Evolutionary conservation across 2,888 invertebrate genomes (phyloP).

Genomic region (Melolontha melolontha): DNA sequence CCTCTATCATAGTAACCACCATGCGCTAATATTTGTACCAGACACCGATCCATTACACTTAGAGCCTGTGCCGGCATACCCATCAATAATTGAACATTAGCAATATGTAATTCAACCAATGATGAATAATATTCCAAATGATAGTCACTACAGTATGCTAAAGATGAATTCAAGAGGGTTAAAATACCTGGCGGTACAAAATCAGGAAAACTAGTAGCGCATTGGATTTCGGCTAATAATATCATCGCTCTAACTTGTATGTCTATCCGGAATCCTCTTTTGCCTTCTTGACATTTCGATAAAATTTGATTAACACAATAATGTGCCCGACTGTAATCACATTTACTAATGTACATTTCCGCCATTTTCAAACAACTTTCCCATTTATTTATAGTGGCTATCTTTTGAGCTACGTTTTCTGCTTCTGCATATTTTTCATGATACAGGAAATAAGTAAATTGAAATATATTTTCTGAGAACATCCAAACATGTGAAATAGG

Average conservation of each 20-base stretch:
- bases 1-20: constrained; percentile 86
- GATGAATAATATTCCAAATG: constrained; percentile 83
- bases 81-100: constrained; percentile 81
- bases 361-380: constrained; percentile 73
- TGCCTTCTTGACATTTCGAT: constrained; percentile 69
- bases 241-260: constrained; percentile 77
- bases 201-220: constrained; percentile 67
- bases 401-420: constrained; percentile 75
- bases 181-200: constrained; percentile 69
- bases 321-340: constrained; percentile 64
- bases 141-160: constrained; percentile 80
- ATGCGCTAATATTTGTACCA: constrained; percentile 81
- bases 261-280: constrained; percentile 68
- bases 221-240: constrained; percentile 76
- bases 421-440: constrained; percentile 78
- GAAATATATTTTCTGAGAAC: constrained; percentile 72
- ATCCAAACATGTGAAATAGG: constrained; percentile 76
- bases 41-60: constrained; percentile 70
- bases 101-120: constrained; percentile 81
- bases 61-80: constrained; percentile 83
- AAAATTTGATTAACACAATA: constrained; percentile 68
- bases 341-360: constrained; percentile 70
- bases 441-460: constrained; percentile 60
- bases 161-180: constrained; percentile 75
- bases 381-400: constrained; percentile 75